Evolutionary conservation across 2,797 vertebrate species (phyloP), one percentile per base, ranked within the genome.

Genomic region (Pseudotriccus pelzelni): DNA sequence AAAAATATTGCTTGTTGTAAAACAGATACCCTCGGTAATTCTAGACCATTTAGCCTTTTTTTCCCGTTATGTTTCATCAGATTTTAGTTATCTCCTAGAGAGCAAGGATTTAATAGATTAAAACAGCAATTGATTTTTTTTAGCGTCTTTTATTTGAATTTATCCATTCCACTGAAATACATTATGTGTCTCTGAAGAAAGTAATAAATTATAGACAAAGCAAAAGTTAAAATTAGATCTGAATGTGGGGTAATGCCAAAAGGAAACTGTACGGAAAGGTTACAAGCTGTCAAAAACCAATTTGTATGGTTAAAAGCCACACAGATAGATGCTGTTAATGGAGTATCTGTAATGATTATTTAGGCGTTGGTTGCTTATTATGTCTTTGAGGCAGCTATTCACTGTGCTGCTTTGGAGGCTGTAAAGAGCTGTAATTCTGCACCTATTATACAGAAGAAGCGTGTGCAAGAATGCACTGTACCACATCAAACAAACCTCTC

Each of bases 331-430:
- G 92, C 92, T 95, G 85, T 97, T 98, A 98, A 98, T 97, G 96
- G 97, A 97, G 88, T 97, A 97, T 96, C 86, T 95, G 77, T 97
- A 98, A 97, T 84, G 96, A 97, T 98, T 98, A 97, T 97, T 97
- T 97, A 97, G 97, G 94, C 94, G 94, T 98, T 98, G 98, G 98
- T 98, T 99, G 95, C 96, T 97, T 98, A 98, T 98, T 98, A 98
- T 96, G 97, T 98, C 98, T 98, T 98, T 98, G 98, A 98, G 97
- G 97, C 97, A 98, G 98, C 98, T 98, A 98, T 98, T 98, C 98
- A 98, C 98, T 98, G 96, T 97, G 94, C 97, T 98, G 97, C 93
- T 97, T 96, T 97, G 96, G 93, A 97, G 91, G 80, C 77, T 97
- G 97, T 95, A 95, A 98, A 98, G 98, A 97, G 98, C 98, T 98